These are phyloP conservation scores for Psilopsiagon aurifrons DNA, from an alignment of 2,113 vertebrate species.

Conservation along the genomic window DNA sequence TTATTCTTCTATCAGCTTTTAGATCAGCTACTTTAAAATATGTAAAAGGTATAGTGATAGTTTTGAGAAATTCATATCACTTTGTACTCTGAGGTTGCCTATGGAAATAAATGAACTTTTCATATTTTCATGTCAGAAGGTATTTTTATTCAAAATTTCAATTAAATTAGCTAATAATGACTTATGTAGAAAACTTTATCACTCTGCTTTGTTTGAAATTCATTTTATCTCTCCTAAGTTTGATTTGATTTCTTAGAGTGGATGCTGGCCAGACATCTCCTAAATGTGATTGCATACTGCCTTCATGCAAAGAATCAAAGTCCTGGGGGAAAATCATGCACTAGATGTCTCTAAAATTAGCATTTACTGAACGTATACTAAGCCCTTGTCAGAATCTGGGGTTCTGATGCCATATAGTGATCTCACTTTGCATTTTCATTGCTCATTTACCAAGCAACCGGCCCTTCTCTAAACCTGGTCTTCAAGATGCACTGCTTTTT, in stretches of 20 bases:
- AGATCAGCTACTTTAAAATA: slow-evolving; percentile 70
- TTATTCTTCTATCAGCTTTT: slow-evolving; percentile 81
- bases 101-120: slow-evolving; percentile 69
- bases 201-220: not conserved
- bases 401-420: not conserved
- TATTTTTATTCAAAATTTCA: slow-evolving; percentile 5
- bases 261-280: not conserved
- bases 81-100: slow-evolving; percentile 78
- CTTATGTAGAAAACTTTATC: not conserved
- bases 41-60: slow-evolving; percentile 76
- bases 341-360: not conserved
- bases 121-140: slow-evolving; percentile 32
- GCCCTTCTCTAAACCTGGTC: not conserved
- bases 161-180: not conserved
- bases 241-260: not conserved
- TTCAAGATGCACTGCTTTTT: not conserved
- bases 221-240: not conserved
- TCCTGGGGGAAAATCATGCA: not conserved
- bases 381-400: not conserved
- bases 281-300: not conserved
- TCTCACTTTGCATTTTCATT: not conserved
- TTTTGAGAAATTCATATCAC: slow-evolving; percentile 67
- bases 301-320: not conserved
- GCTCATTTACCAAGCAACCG: not conserved
- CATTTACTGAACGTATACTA: not conserved